These are phyloP conservation scores for Diceros bicornis DNA, from an alignment of 2,797 vertebrate genomes.

Conservation along the genomic window DNA sequence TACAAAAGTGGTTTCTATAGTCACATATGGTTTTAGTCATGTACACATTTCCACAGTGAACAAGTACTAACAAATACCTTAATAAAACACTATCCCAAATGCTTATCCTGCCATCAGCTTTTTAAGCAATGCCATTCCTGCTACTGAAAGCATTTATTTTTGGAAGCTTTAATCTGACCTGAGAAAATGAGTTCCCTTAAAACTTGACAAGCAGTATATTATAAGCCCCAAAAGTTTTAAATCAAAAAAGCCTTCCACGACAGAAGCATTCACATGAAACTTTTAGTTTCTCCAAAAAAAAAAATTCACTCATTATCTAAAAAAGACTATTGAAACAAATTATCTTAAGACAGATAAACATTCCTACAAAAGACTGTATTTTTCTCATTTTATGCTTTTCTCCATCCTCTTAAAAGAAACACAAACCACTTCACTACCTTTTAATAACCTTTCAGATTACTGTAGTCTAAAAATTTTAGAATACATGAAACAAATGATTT, in stretches of 20 bases:
- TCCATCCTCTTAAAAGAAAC: slow-evolving; percentile 61
- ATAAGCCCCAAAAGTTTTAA: slow-evolving; percentile 60
- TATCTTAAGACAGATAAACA: slow-evolving; percentile 58
- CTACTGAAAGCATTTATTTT: slow-evolving; percentile 56
- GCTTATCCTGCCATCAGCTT: not conserved
- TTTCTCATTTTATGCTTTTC: not conserved
- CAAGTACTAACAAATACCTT: slow-evolving; percentile 51
- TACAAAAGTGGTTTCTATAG: slow-evolving; percentile 38
- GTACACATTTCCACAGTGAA: slow-evolving; percentile 54
- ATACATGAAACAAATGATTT: not conserved
- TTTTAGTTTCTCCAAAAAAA: slow-evolving; percentile 45
- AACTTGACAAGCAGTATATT: slow-evolving; percentile 49
- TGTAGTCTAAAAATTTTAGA: slow-evolving; percentile 51
- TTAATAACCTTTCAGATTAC: not conserved
- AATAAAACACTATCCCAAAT: slow-evolving; percentile 32
- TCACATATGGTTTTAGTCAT: slow-evolving; percentile 28
- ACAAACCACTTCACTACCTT: slow-evolving; percentile 38
- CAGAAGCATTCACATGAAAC: slow-evolving; percentile 31
- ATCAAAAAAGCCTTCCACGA: slow-evolving; percentile 61
- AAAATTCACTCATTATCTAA: not conserved
- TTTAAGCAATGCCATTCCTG: slow-evolving; percentile 45
- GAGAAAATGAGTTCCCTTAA: slow-evolving; percentile 52
- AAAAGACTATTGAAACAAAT: slow-evolving; percentile 67
- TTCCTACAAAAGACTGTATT: slow-evolving; percentile 45
- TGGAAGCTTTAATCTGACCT: slow-evolving; percentile 20